Base-by-base conservation (phyloP, 2,797 vertebrate species). In the Oryzias dopingdopingensis region DNA sequence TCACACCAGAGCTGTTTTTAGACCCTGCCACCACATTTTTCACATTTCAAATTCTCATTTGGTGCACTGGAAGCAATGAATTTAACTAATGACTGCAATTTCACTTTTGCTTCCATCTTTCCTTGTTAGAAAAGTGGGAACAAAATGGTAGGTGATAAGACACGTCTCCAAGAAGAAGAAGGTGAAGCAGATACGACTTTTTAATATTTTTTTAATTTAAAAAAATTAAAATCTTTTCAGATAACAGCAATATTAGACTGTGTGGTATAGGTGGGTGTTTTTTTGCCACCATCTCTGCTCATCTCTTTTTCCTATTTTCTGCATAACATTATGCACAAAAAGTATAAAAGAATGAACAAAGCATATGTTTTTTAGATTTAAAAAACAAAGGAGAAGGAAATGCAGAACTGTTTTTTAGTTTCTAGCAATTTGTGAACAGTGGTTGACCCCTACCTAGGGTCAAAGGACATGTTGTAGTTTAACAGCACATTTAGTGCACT, bases 61-160 rank as follows among this genome's bases (percentile, higher is more conserved):
- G 72, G 70, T 67, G 75, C 12, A 40, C 70, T 69, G 57, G 54
- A 59, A 80, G 75, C 86, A 86, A 92, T 86, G 65, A 90, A 88
- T 87, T 88, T 81, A 82, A 79, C 71, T 88, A 89, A 91, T 90
- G 82, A 82, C 65, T 73, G 77, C 81, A 81, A 86, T 88, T 82
- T 74, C 72, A 72, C 70, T 78, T 72, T 82, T 59, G 62, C 59
- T 74, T 62, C 69, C 58, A 59, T 79, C 74, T 66, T 47, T 68
- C 59, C 56, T 56, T 55, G 59, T 81, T 78, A 71, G 67, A 62
- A 40, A n/a, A 13, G 20, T 60, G 71, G 53, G 60, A 56, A 56
- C 43, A 69, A 73, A 74, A 83, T 76, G 64, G 32, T 37, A 12
- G 32, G 32, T 37, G 64, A 86, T 83, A 77, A 72, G 63, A 73